phyloP scores from a whole-genome alignment of 2,797 vertebrate genomes.

The Lacerta bilineata region DNA sequence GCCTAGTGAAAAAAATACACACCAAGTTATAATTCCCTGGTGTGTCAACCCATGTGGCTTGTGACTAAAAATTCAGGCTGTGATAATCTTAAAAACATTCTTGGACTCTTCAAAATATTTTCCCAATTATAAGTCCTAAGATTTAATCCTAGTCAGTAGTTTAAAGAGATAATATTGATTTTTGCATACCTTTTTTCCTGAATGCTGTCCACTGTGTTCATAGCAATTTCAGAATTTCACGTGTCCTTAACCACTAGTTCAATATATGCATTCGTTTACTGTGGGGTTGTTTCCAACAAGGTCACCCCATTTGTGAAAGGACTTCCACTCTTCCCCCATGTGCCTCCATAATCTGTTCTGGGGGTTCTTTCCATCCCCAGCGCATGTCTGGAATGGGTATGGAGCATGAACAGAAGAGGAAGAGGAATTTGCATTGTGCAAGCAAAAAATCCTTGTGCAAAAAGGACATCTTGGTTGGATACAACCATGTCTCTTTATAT shows the following conservation, averaged over 20 bases:
- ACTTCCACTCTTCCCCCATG: too few relatives aligned
- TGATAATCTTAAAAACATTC: conserved; percentile 5
- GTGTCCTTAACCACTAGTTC: neutral
- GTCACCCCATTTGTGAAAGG: too few relatives aligned
- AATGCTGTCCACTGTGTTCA: neutral
- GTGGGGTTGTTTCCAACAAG: too few relatives aligned
- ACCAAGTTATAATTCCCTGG: neutral
- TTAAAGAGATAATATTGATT: conserved; percentile 3
- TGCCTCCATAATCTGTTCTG: too few relatives aligned
- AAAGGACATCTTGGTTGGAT: too few relatives aligned
- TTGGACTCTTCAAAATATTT: conserved; percentile 19
- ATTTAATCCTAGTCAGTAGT: neutral
- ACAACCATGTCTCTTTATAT: neutral
- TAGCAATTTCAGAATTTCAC: neutral
- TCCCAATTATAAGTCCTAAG: neutral
- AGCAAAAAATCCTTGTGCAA: too few relatives aligned
- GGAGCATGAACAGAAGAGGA: too few relatives aligned
- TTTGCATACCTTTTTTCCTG: neutral
- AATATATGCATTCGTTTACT: neutral
- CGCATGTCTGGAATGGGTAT: too few relatives aligned
- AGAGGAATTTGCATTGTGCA: too few relatives aligned
- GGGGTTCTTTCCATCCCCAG: too few relatives aligned
- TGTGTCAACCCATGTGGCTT: neutral
- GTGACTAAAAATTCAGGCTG: neutral
- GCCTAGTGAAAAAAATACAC: neutral